Conservation (phyloP, 2,113 vertebrate species). For the Periophthalmus modestus region DNA sequence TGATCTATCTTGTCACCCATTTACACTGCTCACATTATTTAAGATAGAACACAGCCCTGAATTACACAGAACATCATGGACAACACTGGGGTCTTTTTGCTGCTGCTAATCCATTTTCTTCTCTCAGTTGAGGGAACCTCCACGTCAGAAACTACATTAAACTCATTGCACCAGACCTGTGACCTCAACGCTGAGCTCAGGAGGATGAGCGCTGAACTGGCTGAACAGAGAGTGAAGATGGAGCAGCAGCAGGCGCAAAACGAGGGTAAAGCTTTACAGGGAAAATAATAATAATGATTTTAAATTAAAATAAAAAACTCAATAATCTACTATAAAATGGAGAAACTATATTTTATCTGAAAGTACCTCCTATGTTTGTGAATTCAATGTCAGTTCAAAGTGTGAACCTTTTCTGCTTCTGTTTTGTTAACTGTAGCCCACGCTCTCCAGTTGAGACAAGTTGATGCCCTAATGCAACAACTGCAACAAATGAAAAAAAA, state of each 20-base stretch:
- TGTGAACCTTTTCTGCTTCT: neutral
- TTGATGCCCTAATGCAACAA: neutral
- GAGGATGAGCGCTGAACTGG: neutral
- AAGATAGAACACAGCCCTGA: too few species aligned
- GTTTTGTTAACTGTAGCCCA: neutral
- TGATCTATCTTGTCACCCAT: too few species aligned
- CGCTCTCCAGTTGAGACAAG: neutral
- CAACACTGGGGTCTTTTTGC: neutral
- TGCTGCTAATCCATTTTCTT: neutral
- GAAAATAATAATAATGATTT: too few species aligned
- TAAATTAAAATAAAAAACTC: too few species aligned
- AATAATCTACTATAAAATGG: too few species aligned
- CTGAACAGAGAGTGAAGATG: neutral
- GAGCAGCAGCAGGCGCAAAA: neutral
- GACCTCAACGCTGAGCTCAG: neutral
- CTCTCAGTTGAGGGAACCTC: neutral
- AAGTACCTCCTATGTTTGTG: too few species aligned
- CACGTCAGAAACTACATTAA: neutral
- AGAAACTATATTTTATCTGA: too few species aligned
- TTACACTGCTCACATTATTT: too few species aligned
- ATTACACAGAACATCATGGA: neutral
- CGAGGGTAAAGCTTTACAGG: too few species aligned
- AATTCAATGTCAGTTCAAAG: too few species aligned
- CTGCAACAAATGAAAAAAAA: neutral
- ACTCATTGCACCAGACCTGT: neutral